Evolutionary conservation across 2,888 invertebrate genomes (phyloP).

Genomic region (Saturnia pavonia): DNA sequence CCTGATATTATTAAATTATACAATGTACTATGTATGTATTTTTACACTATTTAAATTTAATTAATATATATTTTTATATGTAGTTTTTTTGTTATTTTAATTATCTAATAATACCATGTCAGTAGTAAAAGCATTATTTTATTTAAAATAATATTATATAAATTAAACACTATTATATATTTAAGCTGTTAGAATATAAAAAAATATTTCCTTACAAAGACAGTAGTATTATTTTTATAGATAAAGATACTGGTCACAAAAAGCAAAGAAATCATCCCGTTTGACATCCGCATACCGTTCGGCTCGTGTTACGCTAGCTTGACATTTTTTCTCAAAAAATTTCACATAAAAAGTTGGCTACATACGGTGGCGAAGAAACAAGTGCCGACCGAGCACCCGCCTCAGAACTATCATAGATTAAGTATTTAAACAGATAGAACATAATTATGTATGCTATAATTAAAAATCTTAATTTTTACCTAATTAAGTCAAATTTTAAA

Average conservation of each 20-base stretch:
- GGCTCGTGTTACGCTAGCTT: conserved; percentile 71
- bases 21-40: too few species aligned
- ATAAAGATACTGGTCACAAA: conserved; percentile 17
- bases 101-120: too few species aligned
- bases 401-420: conserved; percentile 38
- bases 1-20: too few species aligned
- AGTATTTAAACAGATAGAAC: conserved; percentile 23
- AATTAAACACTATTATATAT: too few species aligned
- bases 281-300: conserved; percentile 72
- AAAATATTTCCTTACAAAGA: conserved; percentile 6
- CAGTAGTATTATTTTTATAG: conserved; percentile 10
- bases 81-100: too few species aligned
- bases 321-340: conserved; percentile 34
- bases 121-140: too few species aligned
- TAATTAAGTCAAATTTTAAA: too few species aligned
- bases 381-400: conserved; percentile 54
- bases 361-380: conserved; percentile 52
- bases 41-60: too few species aligned
- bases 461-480: too few species aligned
- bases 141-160: too few species aligned
- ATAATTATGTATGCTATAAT: too few species aligned
- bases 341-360: conserved; percentile 59
- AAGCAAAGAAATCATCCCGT: conserved; percentile 25
- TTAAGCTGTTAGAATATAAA: not conserved
- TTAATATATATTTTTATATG: too few species aligned